Evolutionary conservation across 2,888 invertebrate species (phyloP), one percentile per base, ranked within the genome.

Genomic region (Margaritifera margaritifera): DNA sequence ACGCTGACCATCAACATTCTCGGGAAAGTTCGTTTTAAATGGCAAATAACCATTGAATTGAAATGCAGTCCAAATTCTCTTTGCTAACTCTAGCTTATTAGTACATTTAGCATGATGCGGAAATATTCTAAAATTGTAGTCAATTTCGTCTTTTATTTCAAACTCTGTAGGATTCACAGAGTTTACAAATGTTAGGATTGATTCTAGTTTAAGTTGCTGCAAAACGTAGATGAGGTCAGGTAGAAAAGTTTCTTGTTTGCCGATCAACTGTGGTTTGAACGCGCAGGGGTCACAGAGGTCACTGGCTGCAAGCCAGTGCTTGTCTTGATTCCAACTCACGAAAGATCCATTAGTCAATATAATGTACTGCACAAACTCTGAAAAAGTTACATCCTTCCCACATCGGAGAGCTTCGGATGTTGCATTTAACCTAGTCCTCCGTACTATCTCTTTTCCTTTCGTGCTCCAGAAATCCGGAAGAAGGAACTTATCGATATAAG

Each of bases 271-370:
- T 1, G 77, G 79, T 11, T 73, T 64, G 58, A 78, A 80, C n/a
- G 53, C 27, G 54, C 82, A 82, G 0, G 82, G 84, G 25, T 80
- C 78, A 62, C 84, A 84, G 22, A 78, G 63, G 54, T 62, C 56
- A n/a, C 74, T 62, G 11, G 77, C 77, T 4, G 84, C 81, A n/a
- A 72, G 62, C 79, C 80, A 84, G 67, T 84, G 84, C 51, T 80
- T 81, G 50, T 78, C 69, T 22, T 74, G 71, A n/a, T 63, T 52
- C 52, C 24, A 27, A 18, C 62, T 61, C 6, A 42, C 42, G 4
- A 68, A 22, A 19, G 54, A 27, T 51, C 71, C 74, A 4, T 69
- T 73, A 20, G 15, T 52, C 0, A 57, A 50, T 50, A 79, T 53
- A 5, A 80, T 75, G 53, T 69, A 75, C 19, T 71, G 50, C 22